A percentile compares a stretch with the other conserved stretches of the same genome.
Conservation (phyloP, 2,888 invertebrate species). For the Sycophila texana region DNA sequence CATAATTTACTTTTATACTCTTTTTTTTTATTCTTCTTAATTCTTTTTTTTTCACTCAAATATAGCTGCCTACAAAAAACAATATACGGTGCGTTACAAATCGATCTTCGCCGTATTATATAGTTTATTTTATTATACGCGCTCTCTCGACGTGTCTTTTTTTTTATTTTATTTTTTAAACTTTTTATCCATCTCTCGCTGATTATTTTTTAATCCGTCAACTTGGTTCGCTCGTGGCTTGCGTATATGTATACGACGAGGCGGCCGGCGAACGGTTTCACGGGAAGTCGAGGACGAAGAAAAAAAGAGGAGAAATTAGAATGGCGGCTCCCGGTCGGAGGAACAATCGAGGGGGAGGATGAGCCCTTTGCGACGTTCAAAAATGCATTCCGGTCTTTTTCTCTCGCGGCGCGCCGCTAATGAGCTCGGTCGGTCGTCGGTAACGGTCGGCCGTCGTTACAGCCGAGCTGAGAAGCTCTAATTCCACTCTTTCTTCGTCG, state of each 20-base stretch:
- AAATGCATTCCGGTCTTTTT: constrained; percentile 48
- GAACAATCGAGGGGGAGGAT: not conserved
- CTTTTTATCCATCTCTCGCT: constrained; percentile 23
- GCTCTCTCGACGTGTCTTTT: constrained; percentile 16
- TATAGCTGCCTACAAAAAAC: constrained; percentile 69
- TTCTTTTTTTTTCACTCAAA: not conserved
- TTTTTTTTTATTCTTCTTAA: constrained; percentile 6
- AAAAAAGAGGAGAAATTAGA: constrained; percentile 3
- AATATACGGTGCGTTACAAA: constrained; percentile 69
- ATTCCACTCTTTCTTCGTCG: constrained; percentile 40
- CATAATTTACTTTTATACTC: not conserved
- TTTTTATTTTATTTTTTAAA: not conserved
- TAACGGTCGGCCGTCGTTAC: no score
- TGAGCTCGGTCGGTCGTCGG: constrained; percentile 2
- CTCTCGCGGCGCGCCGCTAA: constrained; percentile 9
- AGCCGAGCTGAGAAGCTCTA: constrained; percentile 29
- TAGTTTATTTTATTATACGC: not conserved
- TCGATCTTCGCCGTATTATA: constrained; percentile 56
- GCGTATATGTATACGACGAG: constrained; percentile 37
- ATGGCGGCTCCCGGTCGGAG: not conserved
- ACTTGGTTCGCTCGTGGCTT: constrained; percentile 3
- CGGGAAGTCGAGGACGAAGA: not conserved
- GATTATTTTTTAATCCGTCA: not conserved
- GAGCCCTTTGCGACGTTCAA: constrained; percentile 24
- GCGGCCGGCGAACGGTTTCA: constrained; percentile 24